Percentiles rank a stretch among this genome's conserved stretches.
These are phyloP conservation scores for Pampus argenteus DNA, from an alignment of 2,797 vertebrate genomes.

Conservation along the genomic window DNA sequence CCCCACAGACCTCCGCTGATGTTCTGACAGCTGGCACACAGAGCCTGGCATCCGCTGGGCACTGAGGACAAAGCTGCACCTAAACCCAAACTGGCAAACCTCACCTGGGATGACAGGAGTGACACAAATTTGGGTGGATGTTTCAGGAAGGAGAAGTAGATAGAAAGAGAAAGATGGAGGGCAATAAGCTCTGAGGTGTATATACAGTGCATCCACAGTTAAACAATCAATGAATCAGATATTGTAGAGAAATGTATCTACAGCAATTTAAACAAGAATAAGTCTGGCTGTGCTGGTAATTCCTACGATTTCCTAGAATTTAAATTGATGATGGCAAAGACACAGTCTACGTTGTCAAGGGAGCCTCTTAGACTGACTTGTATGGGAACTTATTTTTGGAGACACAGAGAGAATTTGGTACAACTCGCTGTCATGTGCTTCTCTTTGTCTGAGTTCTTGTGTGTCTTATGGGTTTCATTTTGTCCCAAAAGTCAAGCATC, in stretches of 20 bases:
- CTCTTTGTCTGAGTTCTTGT: conserved; percentile 36
- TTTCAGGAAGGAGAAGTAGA: background rate
- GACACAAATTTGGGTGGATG: background rate
- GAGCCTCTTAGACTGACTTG: conserved; percentile 44
- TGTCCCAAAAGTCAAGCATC: conserved; percentile 43
- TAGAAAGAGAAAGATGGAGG: background rate
- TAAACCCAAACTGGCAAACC: conserved; percentile 93
- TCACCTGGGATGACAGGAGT: conserved; percentile 84
- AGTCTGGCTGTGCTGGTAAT: background rate
- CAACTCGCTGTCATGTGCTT: conserved; percentile 46
- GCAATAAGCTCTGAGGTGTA: background rate
- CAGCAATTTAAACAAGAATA: background rate
- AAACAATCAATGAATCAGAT: background rate
- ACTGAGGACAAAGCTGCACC: conserved; percentile 92
- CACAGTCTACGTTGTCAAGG: conserved; percentile 33
- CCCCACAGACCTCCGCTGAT: conserved; percentile 99
- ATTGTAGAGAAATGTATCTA: conserved; percentile 13
- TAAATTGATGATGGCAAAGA: conserved; percentile 29
- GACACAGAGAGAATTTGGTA: conserved; percentile 39
- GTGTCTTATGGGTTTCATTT: conserved; percentile 39
- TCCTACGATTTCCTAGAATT: conserved; percentile 30
- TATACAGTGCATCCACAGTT: background rate
- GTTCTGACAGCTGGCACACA: conserved; percentile 95
- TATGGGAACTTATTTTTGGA: conserved; percentile 50
- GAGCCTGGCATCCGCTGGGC: conserved; percentile 89